Conservation (phyloP, 2,888 invertebrate genomes). For the Cerastis leucographa region DNA sequence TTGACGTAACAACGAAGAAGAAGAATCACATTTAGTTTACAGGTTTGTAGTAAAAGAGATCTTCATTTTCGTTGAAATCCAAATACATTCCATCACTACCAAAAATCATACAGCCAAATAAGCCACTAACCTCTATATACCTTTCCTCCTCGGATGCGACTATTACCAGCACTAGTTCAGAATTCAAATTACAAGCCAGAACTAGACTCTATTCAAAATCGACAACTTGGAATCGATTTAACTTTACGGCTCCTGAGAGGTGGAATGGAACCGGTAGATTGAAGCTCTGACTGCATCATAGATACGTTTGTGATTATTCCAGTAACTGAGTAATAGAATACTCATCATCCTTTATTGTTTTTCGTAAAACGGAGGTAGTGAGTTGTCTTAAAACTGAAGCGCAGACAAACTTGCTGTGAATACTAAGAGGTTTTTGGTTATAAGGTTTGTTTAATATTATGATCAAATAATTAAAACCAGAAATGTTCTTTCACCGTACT, state of each 20-base stretch:
- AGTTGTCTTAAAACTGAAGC: neutral
- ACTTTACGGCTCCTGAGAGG: conserved; percentile 53
- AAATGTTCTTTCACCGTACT: neutral
- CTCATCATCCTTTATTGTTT: neutral
- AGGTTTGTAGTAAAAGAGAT: too few relatives aligned
- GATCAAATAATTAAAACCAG: neutral
- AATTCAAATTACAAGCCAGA: conserved; percentile 51
- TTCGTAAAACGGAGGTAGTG: neutral
- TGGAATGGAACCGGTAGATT: conserved; percentile 29
- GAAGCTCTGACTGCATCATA: conserved; percentile 6
- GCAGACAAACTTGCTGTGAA: neutral
- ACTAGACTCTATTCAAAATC: conserved; percentile 54
- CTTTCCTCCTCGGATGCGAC: neutral
- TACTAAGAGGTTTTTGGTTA: neutral
- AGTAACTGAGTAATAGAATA: neutral
- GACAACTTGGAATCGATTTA: conserved; percentile 56
- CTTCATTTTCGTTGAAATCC: neutral
- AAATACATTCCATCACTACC: neutral
- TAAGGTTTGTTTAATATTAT: neutral
- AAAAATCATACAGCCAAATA: neutral
- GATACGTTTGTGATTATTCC: neutral
- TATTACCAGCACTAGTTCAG: conserved; percentile 19
- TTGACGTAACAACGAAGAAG: too few relatives aligned
- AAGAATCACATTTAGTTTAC: too few relatives aligned
- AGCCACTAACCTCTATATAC: neutral